Evolutionary conservation across 2,797 vertebrate genomes (phyloP).

Genomic region (Octomys mimax): DNA sequence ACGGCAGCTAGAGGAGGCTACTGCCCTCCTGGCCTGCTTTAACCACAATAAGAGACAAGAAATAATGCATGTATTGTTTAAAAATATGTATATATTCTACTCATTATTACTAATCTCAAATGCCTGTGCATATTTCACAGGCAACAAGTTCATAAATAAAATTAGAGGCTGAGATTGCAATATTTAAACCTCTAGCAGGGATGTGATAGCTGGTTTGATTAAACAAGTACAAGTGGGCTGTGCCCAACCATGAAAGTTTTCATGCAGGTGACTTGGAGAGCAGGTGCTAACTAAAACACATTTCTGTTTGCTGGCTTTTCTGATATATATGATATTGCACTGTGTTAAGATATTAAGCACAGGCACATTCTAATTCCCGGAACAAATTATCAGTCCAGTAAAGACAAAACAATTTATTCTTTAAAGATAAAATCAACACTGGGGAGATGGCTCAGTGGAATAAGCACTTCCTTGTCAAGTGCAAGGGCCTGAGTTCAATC

Average conservation of each 20-base stretch:
- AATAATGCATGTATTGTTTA: conserved; percentile 67
- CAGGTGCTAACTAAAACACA: conserved; percentile 58
- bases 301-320: conserved; percentile 50
- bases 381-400: conserved; percentile 57
- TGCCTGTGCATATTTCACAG: conserved; percentile 72
- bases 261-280: conserved; percentile 27
- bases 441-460: too few species aligned
- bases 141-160: conserved; percentile 77
- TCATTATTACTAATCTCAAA: conserved; percentile 77
- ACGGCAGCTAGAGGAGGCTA: conserved; percentile 59
- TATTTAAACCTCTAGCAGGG: conserved; percentile 33
- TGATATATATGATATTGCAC: conserved; percentile 11
- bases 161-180: conserved; percentile 26
- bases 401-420: conserved; percentile 68
- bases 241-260: neutral
- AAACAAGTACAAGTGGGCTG: neutral
- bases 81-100: conserved; percentile 70
- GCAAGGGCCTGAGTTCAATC: too few species aligned
- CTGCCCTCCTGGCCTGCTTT: conserved; percentile 28
- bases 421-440: conserved; percentile 73
- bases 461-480: too few species aligned
- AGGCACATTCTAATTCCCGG: conserved; percentile 55
- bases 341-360: conserved; percentile 13
- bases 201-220: conserved; percentile 51
- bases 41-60: conserved; percentile 67